Base-by-base conservation (phyloP, 2,113 vertebrate species). In the Dromas ardeola region DNA sequence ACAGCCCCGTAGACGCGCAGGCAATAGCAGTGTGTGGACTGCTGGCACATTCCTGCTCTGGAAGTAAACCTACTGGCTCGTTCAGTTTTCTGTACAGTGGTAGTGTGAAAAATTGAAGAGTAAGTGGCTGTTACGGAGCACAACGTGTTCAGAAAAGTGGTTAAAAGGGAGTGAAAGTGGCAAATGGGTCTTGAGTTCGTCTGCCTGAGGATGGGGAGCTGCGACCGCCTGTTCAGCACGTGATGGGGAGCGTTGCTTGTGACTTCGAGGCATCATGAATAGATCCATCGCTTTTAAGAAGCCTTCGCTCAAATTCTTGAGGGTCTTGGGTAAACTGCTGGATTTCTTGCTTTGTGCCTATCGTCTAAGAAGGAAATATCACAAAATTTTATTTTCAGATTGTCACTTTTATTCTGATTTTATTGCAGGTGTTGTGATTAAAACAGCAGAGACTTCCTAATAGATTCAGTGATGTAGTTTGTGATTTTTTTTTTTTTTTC, bases 81-180 rank as follows among this genome's bases (percentile, higher is more conserved):
- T 56, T 4, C 23, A 29, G 18, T 70, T 40, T 11, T 40, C 69
- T 49, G n/a, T 43, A 4, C 21, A 18, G 73, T 4, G 10, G 6
- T 23, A 11, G 77, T 34, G 56, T 73, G 81, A 52, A 11, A 72
- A 55, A 9, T 6, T 1, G 5, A 29, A 42, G 36, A 61, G 17
- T 29, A 4, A 69, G 77, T 2, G 62, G 19, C n/a, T 62, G 65
- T 30, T 16, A 5, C 0, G 9, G 27, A 36, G 85, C 67, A 32
- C 5, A 7, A 1, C 4, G 0, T 0, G 45, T 16, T 81, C 8
- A 9, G 66, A 3, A 17, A 1, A 18, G 78, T 0, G 52, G 13
- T 15, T 11, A 1, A 20, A 14, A 23, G 49, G 63, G 22, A 76
- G 81, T 16, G 69, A 0, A 78, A 85, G 90, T 79, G 76, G 62